Conservation (phyloP, 2,888 invertebrate species). For the Spodoptera littoralis region DNA sequence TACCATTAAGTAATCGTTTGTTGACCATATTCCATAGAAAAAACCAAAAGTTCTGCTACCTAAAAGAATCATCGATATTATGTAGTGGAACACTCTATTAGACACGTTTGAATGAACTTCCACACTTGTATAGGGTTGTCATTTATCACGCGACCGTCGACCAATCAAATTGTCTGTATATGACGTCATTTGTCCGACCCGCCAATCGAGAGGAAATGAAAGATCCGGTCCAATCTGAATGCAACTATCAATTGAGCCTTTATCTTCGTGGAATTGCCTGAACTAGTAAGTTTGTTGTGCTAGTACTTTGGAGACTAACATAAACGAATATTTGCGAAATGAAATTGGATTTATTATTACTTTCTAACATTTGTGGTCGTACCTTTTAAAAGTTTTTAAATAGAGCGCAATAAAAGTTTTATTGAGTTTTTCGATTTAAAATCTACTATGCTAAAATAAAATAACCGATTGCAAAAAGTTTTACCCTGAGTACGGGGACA, state of each 20-base stretch:
- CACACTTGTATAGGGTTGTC: constrained; percentile 28
- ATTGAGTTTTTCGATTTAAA: too few species aligned
- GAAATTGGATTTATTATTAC: too few species aligned
- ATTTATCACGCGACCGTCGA: constrained; percentile 7
- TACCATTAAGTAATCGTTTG: too few species aligned
- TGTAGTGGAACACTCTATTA: constrained; percentile 35
- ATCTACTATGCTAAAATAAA: too few species aligned
- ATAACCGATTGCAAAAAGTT: too few species aligned
- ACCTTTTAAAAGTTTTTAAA: too few species aligned
- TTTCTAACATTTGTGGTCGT: too few species aligned
- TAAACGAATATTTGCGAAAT: not conserved
- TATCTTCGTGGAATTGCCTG: constrained; percentile 14
- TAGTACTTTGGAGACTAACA: not conserved
- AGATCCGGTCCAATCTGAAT: constrained; percentile 32
- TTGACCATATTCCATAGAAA: not conserved
- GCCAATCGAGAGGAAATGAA: constrained; percentile 39
- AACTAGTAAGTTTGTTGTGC: not conserved
- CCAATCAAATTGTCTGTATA: constrained; percentile 1
- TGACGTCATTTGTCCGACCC: constrained; percentile 26
- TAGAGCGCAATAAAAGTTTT: too few species aligned
- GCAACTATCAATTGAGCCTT: constrained; percentile 19
- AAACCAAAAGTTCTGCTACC: constrained; percentile 16
- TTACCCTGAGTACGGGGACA: too few species aligned
- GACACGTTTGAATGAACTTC: constrained; percentile 17
- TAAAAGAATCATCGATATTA: constrained; percentile 23